Conservation (phyloP, 2,113 vertebrate species). For the Peromyscus polionotus region DNA sequence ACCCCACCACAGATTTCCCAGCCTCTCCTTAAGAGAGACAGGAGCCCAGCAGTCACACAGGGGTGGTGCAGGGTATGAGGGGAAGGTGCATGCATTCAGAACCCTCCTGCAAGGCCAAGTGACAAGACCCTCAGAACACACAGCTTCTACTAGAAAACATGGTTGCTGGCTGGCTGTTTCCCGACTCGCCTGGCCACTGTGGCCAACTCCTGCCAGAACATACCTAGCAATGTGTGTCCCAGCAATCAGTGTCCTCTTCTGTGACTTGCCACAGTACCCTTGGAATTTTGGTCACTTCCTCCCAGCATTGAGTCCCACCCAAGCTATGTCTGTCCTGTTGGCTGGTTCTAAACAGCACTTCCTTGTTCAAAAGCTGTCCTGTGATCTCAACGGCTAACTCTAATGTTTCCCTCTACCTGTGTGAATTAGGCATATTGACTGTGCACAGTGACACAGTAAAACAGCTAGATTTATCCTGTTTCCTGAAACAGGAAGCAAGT, state of each 20-base stretch:
- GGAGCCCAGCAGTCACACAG: neutral
- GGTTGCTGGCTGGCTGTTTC: neutral
- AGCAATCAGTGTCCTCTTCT: accelerated
- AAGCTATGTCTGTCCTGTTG: too few relatives aligned
- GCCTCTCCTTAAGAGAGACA: neutral
- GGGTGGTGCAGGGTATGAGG: neutral
- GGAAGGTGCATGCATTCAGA: neutral
- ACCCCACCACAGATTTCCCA: neutral
- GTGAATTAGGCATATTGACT: neutral
- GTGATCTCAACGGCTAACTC: neutral
- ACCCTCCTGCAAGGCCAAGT: neutral
- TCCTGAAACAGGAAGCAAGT: neutral
- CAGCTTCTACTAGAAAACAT: neutral
- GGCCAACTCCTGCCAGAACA: too few relatives aligned
- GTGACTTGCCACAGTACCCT: accelerated
- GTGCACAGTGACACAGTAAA: neutral
- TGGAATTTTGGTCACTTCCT: accelerated
- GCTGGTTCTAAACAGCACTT: too few relatives aligned
- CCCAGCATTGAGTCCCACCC: accelerated
- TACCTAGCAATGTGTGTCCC: neutral
- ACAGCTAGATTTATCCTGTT: neutral
- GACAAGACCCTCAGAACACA: neutral
- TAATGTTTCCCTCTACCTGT: neutral
- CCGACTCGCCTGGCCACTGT: accelerated
- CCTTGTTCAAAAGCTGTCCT: neutral